phyloP scores from a whole-genome alignment of 2,113 vertebrate species.

The Tylochromis polylepis region DNA sequence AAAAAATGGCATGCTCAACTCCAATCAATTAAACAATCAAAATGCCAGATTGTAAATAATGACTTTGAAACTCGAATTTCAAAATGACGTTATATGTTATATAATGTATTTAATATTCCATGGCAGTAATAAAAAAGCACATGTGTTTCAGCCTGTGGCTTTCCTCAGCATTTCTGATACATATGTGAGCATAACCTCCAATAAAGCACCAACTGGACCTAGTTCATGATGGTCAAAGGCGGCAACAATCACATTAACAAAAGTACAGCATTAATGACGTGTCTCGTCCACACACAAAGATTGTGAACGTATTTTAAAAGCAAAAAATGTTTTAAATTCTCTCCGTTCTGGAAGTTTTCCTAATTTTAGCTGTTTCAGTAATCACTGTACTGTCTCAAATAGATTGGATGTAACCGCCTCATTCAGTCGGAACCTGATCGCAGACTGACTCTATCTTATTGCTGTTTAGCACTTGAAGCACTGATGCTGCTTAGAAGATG shows the following conservation, averaged over 20 bases:
- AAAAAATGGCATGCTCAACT: neutral
- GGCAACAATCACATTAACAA: neutral
- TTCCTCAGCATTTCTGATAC: neutral
- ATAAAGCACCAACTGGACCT: neutral
- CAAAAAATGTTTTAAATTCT: neutral
- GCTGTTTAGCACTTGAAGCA: neutral
- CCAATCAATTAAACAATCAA: neutral
- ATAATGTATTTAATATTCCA: neutral
- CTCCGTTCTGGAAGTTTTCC: neutral
- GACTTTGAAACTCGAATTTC: neutral
- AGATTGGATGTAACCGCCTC: neutral
- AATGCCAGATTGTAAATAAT: neutral
- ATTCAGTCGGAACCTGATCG: neutral
- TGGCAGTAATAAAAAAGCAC: neutral
- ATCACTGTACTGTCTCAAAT: neutral
- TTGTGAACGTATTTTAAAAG: neutral
- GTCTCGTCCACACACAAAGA: neutral
- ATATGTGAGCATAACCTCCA: neutral
- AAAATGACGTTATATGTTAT: neutral
- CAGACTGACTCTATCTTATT: neutral
- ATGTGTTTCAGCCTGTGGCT: neutral
- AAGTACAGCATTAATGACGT: neutral
- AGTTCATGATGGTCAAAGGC: neutral
- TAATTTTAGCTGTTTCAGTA: neutral
- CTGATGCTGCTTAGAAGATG: neutral